Percentiles rank a stretch among this genome's conserved stretches.
These are phyloP conservation scores for Idaea aversata DNA, from an alignment of 2,888 invertebrate species.

Conservation along the genomic window DNA sequence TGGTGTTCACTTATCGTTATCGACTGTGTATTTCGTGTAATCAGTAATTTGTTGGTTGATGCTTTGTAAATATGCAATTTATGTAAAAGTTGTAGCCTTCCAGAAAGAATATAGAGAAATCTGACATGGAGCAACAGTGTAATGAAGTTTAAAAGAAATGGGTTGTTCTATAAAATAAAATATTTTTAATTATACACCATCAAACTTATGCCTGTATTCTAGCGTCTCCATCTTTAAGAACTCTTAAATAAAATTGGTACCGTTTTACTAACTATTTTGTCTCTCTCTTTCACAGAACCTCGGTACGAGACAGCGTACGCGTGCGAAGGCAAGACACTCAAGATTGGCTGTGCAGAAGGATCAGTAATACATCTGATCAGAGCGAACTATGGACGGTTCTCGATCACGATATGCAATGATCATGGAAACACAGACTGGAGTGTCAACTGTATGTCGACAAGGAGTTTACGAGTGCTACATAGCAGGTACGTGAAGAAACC, in stretches of 20 bases:
- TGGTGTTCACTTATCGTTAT: background rate
- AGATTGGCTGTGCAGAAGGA: conserved; percentile 93
- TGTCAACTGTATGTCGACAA: conserved; percentile 96
- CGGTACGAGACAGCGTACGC: conserved; percentile 96
- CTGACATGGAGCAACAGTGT: too few relatives aligned
- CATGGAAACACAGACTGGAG: conserved; percentile 98
- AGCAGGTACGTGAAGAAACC: conserved; percentile 83
- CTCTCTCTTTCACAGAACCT: conserved; percentile 78
- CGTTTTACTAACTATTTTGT: background rate
- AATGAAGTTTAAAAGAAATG: too few relatives aligned
- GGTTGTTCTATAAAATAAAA: too few relatives aligned
- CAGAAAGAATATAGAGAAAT: too few relatives aligned
- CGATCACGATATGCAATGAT: conserved; percentile 97
- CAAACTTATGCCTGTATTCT: too few relatives aligned
- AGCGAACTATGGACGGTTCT: conserved; percentile 97
- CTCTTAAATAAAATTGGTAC: too few relatives aligned
- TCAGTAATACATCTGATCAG: conserved; percentile 94
- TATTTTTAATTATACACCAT: too few relatives aligned
- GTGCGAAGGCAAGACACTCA: conserved; percentile 94
- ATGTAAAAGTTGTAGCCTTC: background rate
- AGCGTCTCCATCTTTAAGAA: too few relatives aligned
- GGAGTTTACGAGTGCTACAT: conserved; percentile 92
- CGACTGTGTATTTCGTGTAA: background rate
- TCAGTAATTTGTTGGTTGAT: background rate
- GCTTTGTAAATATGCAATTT: background rate